phyloP scores from a whole-genome alignment of 2,888 invertebrate species.

The Orthosia gracilis region DNA sequence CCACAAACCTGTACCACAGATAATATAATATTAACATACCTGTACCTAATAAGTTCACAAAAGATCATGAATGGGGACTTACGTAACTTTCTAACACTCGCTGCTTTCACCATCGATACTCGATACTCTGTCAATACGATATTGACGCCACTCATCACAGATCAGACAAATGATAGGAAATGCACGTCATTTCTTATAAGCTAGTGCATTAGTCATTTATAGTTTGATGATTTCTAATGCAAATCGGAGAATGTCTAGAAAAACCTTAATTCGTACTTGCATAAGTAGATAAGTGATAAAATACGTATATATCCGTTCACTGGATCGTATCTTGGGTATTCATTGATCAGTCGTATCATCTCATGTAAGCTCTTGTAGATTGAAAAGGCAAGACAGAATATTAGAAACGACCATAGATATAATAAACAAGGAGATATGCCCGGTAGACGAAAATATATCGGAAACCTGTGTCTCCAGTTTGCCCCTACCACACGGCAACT shows the following conservation, averaged over 20 bases:
- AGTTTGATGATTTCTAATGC: background rate
- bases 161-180: slow-evolving; percentile 18
- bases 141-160: slow-evolving; percentile 43
- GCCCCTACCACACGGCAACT: no score
- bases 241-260: background rate
- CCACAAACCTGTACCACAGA: background rate
- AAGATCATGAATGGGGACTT: slow-evolving; percentile 44
- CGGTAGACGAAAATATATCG: no score
- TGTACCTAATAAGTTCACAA: slow-evolving; percentile 38
- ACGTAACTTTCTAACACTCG: slow-evolving; percentile 52
- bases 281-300: no score
- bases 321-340: no score
- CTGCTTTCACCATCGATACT: slow-evolving; percentile 60
- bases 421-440: no score
- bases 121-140: slow-evolving; percentile 62
- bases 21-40: no score
- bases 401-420: no score
- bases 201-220: background rate
- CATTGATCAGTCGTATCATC: no score
- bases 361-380: no score
- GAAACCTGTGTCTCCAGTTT: no score
- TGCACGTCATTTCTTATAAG: slow-evolving; percentile 19
- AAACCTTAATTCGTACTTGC: background rate
- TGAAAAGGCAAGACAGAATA: no score
- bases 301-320: no score